Evolutionary conservation across 2,888 invertebrate genomes (phyloP), one percentile per base, ranked within the genome.

Genomic region (Aleiodes testaceus): DNA sequence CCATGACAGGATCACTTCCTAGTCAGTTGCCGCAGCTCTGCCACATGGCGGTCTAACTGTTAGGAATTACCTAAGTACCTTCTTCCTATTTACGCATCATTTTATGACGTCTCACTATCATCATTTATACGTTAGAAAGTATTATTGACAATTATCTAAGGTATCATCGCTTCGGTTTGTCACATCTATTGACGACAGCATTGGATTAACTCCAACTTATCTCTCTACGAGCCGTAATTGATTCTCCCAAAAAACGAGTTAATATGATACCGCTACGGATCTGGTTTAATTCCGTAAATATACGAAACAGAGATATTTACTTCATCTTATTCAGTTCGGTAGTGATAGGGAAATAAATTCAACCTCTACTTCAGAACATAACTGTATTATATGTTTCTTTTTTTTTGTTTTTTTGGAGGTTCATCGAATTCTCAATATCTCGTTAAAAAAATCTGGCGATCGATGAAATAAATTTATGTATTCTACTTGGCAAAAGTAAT

Each of bases 11-110:
- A 66, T 66, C 55, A 66, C 78, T 82, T 82, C 79, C 79, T 78
- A 81, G 82, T 79, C 81, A 81, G 80, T 81, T 81, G 81, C 45
- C 14, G 81, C 78, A 77, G 74, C 74, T 78, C 77, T 68, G 75
- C 79, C 82, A 82, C 79, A 82, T 81, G 81, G 79, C 79, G 73
- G 18, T 70, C 76, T 80, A 77, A 81, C 80, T 81, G 80, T 81
- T 79, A 63, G 45, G 44, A 45, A 63, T 20, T 45, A 22, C 44
- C 61, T 36, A 11, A 36, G 59, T 59, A 59, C 59, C 18, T 42
- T 42, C 18, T 42, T 12, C 42, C 42, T 59, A 16, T 42, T 59
- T 20, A 36, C 26, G 18, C 42, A 59, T 59, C 7, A 42, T 42
- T 59, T 9, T 59, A 42, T 36, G 59, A 59, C 36, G 59, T 36